These are phyloP conservation scores for Boloria selene DNA, from an alignment of 2,888 invertebrate species.

Conservation along the genomic window DNA sequence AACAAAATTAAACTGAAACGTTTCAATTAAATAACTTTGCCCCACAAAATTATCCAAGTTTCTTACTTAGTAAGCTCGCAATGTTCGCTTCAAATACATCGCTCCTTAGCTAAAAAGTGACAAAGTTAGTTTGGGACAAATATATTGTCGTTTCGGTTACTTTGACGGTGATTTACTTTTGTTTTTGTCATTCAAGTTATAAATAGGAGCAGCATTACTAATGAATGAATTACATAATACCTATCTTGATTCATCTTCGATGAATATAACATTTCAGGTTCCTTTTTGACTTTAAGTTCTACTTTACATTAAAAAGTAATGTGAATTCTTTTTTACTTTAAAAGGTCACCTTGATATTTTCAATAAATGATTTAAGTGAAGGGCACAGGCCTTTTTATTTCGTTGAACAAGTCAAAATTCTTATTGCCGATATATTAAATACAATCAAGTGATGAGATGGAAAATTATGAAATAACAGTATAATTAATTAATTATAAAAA, in stretches of 20 bases:
- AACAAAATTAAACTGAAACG: conserved; percentile 3
- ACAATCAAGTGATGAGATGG: too few species aligned
- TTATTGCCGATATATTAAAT: too few species aligned
- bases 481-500: neutral
- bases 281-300: too few species aligned
- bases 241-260: too few species aligned
- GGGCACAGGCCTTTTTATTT: too few species aligned
- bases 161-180: neutral
- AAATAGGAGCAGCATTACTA: too few species aligned
- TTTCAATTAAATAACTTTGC: conserved; percentile 8
- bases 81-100: neutral
- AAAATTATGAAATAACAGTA: too few species aligned
- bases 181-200: neutral
- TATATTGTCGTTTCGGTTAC: conserved; percentile 4
- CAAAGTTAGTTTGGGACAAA: conserved; percentile 6
- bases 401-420: too few species aligned
- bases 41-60: neutral
- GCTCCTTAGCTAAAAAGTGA: neutral
- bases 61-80: neutral
- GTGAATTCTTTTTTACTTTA: too few species aligned
- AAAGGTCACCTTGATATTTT: neutral
- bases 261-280: too few species aligned
- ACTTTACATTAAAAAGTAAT: too few species aligned
- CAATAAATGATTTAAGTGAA: neutral
- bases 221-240: too few species aligned